Evolutionary conservation across 2,888 invertebrate genomes (phyloP), one percentile per base, ranked within the genome.

Genomic region (Carterocephalus palaemon): DNA sequence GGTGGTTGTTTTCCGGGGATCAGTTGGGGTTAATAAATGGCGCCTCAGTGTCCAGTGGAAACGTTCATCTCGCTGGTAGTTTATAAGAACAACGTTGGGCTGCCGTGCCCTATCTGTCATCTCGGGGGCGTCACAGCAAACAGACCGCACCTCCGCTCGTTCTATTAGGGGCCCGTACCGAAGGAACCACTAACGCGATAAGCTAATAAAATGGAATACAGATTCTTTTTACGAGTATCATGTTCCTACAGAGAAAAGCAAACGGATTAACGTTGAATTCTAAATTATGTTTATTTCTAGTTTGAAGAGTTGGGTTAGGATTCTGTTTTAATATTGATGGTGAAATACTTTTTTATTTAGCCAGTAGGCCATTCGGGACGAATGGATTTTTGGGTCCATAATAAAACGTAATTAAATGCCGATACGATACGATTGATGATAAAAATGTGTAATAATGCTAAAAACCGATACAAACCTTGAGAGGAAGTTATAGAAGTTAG

Each of bases 31-130:
- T 9, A 9, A 28, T 2, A 15, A 32, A 32, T 6, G 6, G 12
- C 9, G 9, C 8, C 16, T 9, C 8, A 5, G 5, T 4, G 31
- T n/a, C 12, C 33, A 5, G 7, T 42, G 42, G 42, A 42, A 42
- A 42, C 42, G 20, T 4, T 5, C 20, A 3, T 10, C 20, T 15
- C 28, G 15, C 42, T 33, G 42, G 42, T 75, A 76, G 76, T 78
- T 79, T 74, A 76, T 72, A 76, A 73, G 72, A 72, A 59, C 64
- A 56, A 59, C 62, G 51, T 62, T 55, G 61, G 57, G 56, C 62
- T 59, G 45, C 63, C 84, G 85, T 86, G 85, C 84, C 70, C 66
- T 86, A 86, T 86, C 85, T 78, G 72, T 78, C 81, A 84, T 86
- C 85, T 75, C 70, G 58, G 56, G 62, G 64, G 70, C 71, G 70